Evolutionary conservation across 2,888 invertebrate species (phyloP).

Genomic region (Lasioglossum leucozonium): DNA sequence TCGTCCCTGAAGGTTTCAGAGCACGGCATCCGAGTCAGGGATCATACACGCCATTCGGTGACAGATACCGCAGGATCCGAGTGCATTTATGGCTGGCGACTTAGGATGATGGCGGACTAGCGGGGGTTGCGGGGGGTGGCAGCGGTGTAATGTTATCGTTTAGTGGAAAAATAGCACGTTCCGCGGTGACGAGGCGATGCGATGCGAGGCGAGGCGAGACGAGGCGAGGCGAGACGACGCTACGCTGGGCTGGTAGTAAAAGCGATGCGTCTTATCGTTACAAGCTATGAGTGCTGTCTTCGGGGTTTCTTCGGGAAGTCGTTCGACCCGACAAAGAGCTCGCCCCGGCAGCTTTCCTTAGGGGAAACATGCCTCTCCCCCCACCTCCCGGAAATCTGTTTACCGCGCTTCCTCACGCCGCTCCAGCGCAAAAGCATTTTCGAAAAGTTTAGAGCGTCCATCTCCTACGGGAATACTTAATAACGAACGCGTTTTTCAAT

Average conservation of each 20-base stretch:
- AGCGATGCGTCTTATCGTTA: constrained; percentile 57
- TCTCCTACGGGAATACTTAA: background rate
- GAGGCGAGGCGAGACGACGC: constrained; percentile 2
- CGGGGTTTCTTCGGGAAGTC: constrained; percentile 18
- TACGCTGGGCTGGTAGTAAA: constrained; percentile 22
- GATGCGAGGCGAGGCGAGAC: constrained; percentile 8
- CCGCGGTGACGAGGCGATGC: constrained; percentile 37
- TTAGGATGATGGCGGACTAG: background rate
- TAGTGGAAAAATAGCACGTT: constrained; percentile 65
- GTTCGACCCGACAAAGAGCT: constrained; percentile 3
- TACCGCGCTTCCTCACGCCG: background rate
- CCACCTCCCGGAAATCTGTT: background rate
- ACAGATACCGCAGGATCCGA: constrained; percentile 60
- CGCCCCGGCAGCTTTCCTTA: background rate
- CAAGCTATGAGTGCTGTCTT: constrained; percentile 31
- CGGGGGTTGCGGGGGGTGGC: constrained; percentile 44
- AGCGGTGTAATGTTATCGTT: constrained; percentile 71
- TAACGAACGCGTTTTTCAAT: background rate
- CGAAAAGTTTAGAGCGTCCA: background rate
- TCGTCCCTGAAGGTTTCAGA: constrained; percentile 61
- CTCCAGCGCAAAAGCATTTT: background rate
- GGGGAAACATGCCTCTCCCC: background rate
- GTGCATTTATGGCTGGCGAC: constrained; percentile 62
- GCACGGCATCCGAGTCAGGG: constrained; percentile 52
- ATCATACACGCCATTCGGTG: constrained; percentile 67